Evolutionary conservation across 2,797 vertebrate species (phyloP), one percentile per base, ranked within the genome.

Genomic region (Denticeps clupeoides): DNA sequence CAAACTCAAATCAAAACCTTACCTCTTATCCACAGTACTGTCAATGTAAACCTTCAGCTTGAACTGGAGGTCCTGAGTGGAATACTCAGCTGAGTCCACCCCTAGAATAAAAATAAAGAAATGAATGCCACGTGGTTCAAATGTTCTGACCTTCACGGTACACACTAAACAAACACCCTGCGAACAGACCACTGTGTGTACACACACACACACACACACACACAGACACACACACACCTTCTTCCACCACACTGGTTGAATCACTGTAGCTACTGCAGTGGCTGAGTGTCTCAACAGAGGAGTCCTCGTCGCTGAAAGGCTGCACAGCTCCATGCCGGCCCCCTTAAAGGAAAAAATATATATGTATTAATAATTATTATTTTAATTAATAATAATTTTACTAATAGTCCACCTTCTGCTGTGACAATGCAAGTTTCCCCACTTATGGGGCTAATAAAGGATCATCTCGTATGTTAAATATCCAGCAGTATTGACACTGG

Each of bases 181-280:
- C n/a, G n/a, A n/a, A n/a, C n/a, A n/a, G n/a, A n/a, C 24, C 25
- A 9, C 4, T 11, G n/a, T 40, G 25, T 28, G 7, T 16, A 28
- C 44, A 25, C n/a, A 13, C 15, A 15, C 25, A 18, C 19, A 42
- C 37, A 15, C 10, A 13, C 15, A 28, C 16, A 4, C 10, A 18
- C n/a, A 23, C 28, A 31, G 9, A 55, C 4, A 43, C 5, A 49
- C 15, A 54, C 67, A 2, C 75, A 94, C 92, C 91, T 69, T 97
- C 95, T 43, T 97, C 95, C 15, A 82, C 87, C 56, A 87, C 84
- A 72, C 91, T 97, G 69, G 82, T 76, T 58, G 76, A 65, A 50
- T 99, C 95, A 49, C 93, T 99, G 70, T 87, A 90, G 64, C 91
- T 93, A 83, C 93, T 97, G 81, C 91, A 95, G 72, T 91, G 91